These are phyloP conservation scores for Cygnus olor DNA, from an alignment of 2,797 vertebrate genomes.

Conservation along the genomic window DNA sequence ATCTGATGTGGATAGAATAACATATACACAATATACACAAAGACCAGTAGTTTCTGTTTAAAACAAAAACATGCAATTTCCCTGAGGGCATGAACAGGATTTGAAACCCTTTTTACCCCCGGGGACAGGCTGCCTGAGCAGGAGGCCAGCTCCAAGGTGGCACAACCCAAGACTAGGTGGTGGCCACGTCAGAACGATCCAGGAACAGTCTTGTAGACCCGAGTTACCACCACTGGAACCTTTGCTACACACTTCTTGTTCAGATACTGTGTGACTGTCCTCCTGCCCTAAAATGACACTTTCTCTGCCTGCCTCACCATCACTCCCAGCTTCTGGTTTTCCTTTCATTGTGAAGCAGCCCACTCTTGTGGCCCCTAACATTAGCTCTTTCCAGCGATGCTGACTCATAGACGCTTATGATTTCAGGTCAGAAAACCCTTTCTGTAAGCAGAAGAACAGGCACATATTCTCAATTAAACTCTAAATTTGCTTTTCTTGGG, in stretches of 20 bases:
- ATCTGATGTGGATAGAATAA: background rate
- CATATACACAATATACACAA: background rate
- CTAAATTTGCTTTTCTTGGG: conserved; percentile 16
- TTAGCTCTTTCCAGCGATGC: background rate
- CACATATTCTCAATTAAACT: conserved; percentile 3
- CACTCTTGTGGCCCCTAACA: background rate
- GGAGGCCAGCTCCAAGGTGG: background rate
- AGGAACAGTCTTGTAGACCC: background rate
- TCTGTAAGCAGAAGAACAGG: background rate
- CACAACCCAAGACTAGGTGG: accelerated
- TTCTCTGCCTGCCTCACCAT: background rate
- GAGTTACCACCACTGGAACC: background rate
- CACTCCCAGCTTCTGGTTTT: background rate
- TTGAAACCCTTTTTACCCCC: accelerated
- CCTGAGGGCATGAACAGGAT: background rate
- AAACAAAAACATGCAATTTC: background rate
- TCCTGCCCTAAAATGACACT: background rate
- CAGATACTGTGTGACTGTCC: background rate
- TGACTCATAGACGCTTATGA: background rate
- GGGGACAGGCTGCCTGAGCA: background rate
- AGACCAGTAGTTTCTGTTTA: background rate
- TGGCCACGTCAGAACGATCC: background rate
- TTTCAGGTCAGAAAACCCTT: conserved; percentile 8
- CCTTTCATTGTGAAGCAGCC: background rate
- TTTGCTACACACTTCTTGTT: background rate